Percentiles rank a stretch among this genome's conserved stretches.
Conservation (phyloP, 2,888 invertebrate genomes). For the Tuta absoluta region DNA sequence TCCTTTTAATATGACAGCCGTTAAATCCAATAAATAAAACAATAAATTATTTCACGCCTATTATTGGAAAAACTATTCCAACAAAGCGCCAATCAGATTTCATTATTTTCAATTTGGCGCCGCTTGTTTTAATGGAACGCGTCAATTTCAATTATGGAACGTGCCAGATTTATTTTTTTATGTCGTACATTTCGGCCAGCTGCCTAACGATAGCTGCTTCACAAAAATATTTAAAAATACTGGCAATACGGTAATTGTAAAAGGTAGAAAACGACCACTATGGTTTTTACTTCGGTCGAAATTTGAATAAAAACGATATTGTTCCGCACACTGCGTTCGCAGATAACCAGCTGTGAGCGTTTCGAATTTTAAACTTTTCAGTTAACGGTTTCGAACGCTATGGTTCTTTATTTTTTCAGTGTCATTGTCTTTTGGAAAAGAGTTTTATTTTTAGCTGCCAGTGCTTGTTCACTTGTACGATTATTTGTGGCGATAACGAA, state of each 20-base stretch:
- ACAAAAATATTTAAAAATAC: background rate
- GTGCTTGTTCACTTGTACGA: slow-evolving; percentile 2
- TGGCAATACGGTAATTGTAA: background rate
- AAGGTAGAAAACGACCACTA: slow-evolving; percentile 2
- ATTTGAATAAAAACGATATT: slow-evolving; percentile 78
- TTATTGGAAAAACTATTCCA: slow-evolving; percentile 45
- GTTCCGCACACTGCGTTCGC: slow-evolving; percentile 66
- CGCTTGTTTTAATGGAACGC: slow-evolving; percentile 75
- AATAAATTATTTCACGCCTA: slow-evolving; percentile 37
- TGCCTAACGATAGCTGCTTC: background rate
- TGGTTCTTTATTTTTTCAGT: slow-evolving; percentile 25
- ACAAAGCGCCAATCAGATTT: slow-evolving; percentile 62
- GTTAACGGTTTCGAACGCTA: slow-evolving; percentile 34
- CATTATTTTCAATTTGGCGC: slow-evolving; percentile 70
- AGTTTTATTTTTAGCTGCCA: background rate
- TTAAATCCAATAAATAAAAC: slow-evolving; percentile 25
- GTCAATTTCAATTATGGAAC: slow-evolving; percentile 75
- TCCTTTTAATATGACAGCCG: slow-evolving; percentile 19
- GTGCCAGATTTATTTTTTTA: slow-evolving; percentile 61
- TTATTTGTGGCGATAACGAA: slow-evolving; percentile 37
- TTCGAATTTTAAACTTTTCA: slow-evolving; percentile 31
- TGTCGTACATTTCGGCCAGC: slow-evolving; percentile 51
- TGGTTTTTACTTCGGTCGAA: slow-evolving; percentile 39
- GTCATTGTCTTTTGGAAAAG: background rate
- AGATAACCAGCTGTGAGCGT: slow-evolving; percentile 59